Evolutionary conservation across 2,113 vertebrate genomes (phyloP), one percentile per base, ranked within the genome.

Genomic region (Pampusana beccarii): DNA sequence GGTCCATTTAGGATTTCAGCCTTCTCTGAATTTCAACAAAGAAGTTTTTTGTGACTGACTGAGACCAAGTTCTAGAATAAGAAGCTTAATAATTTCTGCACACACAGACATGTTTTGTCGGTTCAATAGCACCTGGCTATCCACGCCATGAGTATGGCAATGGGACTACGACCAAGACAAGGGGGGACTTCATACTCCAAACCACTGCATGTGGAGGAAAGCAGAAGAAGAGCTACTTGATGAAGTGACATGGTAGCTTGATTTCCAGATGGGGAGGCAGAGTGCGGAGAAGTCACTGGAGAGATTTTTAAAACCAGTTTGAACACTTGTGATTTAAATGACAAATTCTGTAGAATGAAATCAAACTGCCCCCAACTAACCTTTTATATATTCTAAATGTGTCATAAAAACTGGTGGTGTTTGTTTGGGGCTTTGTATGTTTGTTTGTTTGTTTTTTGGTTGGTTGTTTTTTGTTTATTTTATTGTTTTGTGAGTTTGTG

Each of bases 61-160:
- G 73, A 44, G 6, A 72, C 5, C 8, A 78, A 64, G 9, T 19
- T 57, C 23, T 34, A 80, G 34, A 57, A 48, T 34, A 89, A 81
- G n/a, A 12, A 1, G 0, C 4, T 62, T 71, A 57, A 38, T 57
- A 62, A 79, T 67, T 62, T 82, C 61, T 67, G 16, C 16, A 19
- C 24, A 73, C 3, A 20, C 5, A 38, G 33, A n/a, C 0, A 1
- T 23, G 13, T 65, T 79, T 64, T 70, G 26, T 65, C 17, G 57
- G 8, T 34, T 20, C 61, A 42, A 44, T 13, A 85, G 6, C 21
- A 72, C 25, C 19, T 33, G 57, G 10, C 1, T 91, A 53, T 16
- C 26, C 1, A 19, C 44, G 20, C 21, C 24, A 58, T 0, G 4
- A 40, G 11, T 7, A 34, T 0, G 7, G 4, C 11, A 48, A 33